Evolutionary conservation across 2,888 invertebrate species (phyloP).

Genomic region (Cecidostiba fungosa): DNA sequence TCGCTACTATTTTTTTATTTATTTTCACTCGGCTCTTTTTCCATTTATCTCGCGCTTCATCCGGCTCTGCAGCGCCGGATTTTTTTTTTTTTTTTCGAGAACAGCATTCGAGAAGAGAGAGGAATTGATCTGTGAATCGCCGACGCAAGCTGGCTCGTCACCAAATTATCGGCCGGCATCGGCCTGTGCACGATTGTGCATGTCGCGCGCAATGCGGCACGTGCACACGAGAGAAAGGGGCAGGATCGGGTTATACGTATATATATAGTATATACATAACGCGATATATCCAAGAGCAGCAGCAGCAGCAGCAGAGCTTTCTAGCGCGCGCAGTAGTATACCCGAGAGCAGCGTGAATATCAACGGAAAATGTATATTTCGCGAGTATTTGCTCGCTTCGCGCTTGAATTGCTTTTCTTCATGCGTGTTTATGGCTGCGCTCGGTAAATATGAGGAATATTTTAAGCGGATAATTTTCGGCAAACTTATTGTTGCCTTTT

Average conservation of each 20-base stretch:
- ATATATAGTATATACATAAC: background rate
- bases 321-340: background rate
- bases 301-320: background rate
- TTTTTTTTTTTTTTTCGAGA: conserved; percentile 16
- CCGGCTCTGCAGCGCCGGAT: background rate
- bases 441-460: background rate
- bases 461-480: background rate
- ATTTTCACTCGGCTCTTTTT: conserved; percentile 6
- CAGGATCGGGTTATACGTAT: background rate
- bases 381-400: conserved; percentile 15
- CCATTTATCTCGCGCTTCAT: background rate
- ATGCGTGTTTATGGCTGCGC: background rate
- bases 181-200: conserved; percentile 37
- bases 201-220: conserved; percentile 51
- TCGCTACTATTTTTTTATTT: conserved; percentile 12
- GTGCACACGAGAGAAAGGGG: conserved; percentile 4
- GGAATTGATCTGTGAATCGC: conserved; percentile 48
- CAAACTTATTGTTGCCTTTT: background rate
- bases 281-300: background rate
- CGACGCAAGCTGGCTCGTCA: conserved; percentile 56
- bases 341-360: background rate
- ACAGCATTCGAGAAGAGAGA: background rate
- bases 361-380: conserved; percentile 12
- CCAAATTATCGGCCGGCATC: conserved; percentile 58
- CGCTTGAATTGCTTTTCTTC: conserved; percentile 8